These are phyloP conservation scores for Drosophila kurseongensis DNA, from an alignment of 1,140 invertebrate genomes.

Conservation along the genomic window DNA sequence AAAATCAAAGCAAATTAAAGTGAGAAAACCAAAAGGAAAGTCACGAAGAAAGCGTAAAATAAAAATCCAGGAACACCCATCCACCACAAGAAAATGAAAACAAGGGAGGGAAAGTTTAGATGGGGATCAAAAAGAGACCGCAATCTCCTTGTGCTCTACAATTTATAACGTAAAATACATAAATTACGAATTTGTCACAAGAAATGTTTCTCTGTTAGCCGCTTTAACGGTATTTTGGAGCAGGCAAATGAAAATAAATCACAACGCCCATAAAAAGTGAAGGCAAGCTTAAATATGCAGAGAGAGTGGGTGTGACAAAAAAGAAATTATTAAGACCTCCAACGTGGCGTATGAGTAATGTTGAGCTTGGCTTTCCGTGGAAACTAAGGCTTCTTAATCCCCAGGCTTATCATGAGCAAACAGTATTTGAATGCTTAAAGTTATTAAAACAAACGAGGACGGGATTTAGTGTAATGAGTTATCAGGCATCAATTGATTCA, in stretches of 20 bases:
- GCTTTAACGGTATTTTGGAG: slow-evolving; percentile 69
- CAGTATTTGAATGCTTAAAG: slow-evolving; percentile 7
- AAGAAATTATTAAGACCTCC: slow-evolving; percentile 22
- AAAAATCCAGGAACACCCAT: slow-evolving; percentile 28
- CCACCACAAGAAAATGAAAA: neutral
- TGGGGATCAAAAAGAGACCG: slow-evolving; percentile 10
- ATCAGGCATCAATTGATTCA: too few species aligned
- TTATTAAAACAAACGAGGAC: neutral
- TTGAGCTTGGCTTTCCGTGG: neutral
- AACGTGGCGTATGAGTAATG: slow-evolving; percentile 43
- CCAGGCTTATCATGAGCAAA: slow-evolving; percentile 15
- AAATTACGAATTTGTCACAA: slow-evolving; percentile 69
- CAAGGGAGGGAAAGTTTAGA: neutral
- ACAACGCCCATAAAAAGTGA: slow-evolving; percentile 15
- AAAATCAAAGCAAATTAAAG: slow-evolving; percentile 59
- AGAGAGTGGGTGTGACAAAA: slow-evolving; percentile 1
- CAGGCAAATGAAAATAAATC: slow-evolving; percentile 72
- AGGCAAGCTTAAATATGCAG: slow-evolving; percentile 10
- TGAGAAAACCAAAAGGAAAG: slow-evolving; percentile 32
- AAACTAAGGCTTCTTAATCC: slow-evolving; percentile 11
- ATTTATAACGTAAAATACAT: slow-evolving; percentile 71
- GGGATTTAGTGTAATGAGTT: too few species aligned
- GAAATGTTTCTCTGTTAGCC: slow-evolving; percentile 62
- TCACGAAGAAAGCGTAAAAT: slow-evolving; percentile 35
- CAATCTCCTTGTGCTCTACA: slow-evolving; percentile 47